These are phyloP conservation scores for Phenganax marumi DNA, from an alignment of 92 coral and sea anemone species.

Conservation along the genomic window DNA sequence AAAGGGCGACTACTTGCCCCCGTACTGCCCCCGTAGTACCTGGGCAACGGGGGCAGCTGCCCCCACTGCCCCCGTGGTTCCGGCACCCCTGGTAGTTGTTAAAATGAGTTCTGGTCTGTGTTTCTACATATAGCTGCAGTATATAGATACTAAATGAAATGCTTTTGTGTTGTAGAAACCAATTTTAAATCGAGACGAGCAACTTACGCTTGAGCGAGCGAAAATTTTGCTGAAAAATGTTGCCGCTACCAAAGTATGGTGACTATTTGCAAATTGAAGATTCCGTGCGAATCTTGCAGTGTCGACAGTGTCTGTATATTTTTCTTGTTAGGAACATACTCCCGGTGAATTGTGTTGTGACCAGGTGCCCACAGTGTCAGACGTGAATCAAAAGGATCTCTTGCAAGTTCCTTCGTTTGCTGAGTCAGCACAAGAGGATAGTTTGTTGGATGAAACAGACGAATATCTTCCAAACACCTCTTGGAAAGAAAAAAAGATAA, in stretches of 20 bases:
- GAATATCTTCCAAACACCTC: not conserved
- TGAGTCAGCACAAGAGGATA: not conserved
- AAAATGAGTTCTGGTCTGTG: not conserved
- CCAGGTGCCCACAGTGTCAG: not conserved
- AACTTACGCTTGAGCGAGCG: constrained; percentile 73
- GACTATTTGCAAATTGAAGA: not conserved
- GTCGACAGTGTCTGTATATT: not conserved
- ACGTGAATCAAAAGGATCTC: not conserved
- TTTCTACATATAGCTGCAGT: too few species aligned
- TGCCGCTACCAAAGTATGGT: constrained; percentile 57
- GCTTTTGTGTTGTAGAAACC: constrained; percentile 45
- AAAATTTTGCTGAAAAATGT: constrained; percentile 64
- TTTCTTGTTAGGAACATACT: not conserved
- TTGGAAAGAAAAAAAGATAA: not conserved
- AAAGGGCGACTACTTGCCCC: too few species aligned
- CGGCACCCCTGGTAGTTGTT: not conserved
- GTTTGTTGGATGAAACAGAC: constrained; percentile 3
- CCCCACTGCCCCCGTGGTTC: too few species aligned
- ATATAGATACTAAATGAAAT: not conserved
- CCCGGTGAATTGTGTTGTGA: not conserved
- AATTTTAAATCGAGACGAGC: constrained; percentile 64
- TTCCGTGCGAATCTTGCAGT: not conserved
- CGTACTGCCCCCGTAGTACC: too few species aligned
- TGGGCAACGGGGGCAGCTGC: too few species aligned
- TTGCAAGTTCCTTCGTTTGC: not conserved